Evolutionary conservation across 2,113 vertebrate genomes (phyloP).

Genomic region (Lasiurus borealis): DNA sequence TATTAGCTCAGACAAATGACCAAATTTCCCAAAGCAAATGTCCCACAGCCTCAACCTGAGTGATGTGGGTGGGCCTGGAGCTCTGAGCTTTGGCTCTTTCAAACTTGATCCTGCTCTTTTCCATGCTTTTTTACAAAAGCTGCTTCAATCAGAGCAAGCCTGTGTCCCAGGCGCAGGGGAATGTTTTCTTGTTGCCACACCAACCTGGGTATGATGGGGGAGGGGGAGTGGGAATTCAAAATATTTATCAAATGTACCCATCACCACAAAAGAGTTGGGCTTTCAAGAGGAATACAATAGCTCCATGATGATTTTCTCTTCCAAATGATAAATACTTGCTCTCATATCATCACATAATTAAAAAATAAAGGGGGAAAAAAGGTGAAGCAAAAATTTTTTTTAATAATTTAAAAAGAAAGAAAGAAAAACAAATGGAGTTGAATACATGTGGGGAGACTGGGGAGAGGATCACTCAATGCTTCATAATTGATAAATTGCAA

Average conservation of each 20-base stretch:
- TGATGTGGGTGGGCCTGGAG: slow-evolving; percentile 65
- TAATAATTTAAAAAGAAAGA: neutral
- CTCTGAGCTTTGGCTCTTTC: slow-evolving; percentile 35
- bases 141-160: neutral
- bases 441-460: neutral
- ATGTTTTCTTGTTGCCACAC: slow-evolving; percentile 46
- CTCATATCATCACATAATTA: slow-evolving; percentile 61
- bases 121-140: slow-evolving; percentile 11
- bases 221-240: neutral
- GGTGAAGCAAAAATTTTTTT: neutral
- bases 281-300: neutral
- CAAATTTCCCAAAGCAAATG: slow-evolving; percentile 66
- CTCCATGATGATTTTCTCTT: slow-evolving; percentile 55
- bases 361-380: slow-evolving; percentile 57
- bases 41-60: slow-evolving; percentile 28
- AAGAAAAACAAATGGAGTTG: slow-evolving; percentile 40
- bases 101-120: slow-evolving; percentile 13
- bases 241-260: neutral
- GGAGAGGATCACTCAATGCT: slow-evolving; percentile 11
- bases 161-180: neutral
- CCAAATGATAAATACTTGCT: slow-evolving; percentile 74
- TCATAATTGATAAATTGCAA: slow-evolving; percentile 60
- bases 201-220: neutral
- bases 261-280: neutral
- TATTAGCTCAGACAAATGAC: slow-evolving; percentile 58